These are phyloP conservation scores for Caenorhabditis sp. DNA, from an alignment of 2,888 invertebrate genomes.

Conservation along the genomic window DNA sequence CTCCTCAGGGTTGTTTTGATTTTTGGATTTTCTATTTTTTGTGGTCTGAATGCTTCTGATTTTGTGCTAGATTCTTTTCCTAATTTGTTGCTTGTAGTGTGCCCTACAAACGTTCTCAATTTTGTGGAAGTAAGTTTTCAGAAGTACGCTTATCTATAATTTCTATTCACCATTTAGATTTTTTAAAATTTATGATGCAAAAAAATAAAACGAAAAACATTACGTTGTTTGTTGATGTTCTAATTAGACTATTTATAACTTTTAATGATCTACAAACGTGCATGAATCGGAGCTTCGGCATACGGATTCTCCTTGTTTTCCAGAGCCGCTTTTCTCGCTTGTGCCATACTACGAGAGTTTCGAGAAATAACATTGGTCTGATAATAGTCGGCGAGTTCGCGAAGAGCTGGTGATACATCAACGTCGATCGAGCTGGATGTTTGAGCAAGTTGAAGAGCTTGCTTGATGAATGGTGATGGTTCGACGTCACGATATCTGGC, in stretches of 20 bases:
- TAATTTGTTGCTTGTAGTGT: too few relatives aligned
- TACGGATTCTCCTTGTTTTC: constrained; percentile 42
- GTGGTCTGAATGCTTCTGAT: too few relatives aligned
- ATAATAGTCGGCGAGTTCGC: constrained; percentile 79
- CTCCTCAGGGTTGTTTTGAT: too few relatives aligned
- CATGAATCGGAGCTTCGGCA: constrained; percentile 34
- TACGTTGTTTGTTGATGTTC: not conserved
- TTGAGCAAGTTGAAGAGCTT: constrained; percentile 79
- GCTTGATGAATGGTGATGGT: constrained; percentile 83
- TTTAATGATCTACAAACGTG: constrained; percentile 18
- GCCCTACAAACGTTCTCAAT: too few relatives aligned
- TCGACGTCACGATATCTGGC: constrained; percentile 85
- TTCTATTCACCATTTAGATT: too few relatives aligned
- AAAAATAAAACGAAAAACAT: too few relatives aligned
- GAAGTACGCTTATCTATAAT: too few relatives aligned
- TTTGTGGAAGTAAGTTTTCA: too few relatives aligned
- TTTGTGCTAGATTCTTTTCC: too few relatives aligned
- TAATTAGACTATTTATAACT: not conserved
- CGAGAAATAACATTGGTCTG: constrained; percentile 96
- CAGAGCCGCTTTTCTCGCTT: constrained; percentile 73
- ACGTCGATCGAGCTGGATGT: constrained; percentile 42
- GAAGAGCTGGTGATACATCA: constrained; percentile 50
- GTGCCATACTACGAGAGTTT: constrained; percentile 97
- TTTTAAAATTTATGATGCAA: too few relatives aligned
- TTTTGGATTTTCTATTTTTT: too few relatives aligned